A percentile compares a stretch with the other conserved stretches of the same genome.
Evolutionary conservation across 1,140 invertebrate species (phyloP).

Genomic region (Maconellicoccus hirsutus): DNA sequence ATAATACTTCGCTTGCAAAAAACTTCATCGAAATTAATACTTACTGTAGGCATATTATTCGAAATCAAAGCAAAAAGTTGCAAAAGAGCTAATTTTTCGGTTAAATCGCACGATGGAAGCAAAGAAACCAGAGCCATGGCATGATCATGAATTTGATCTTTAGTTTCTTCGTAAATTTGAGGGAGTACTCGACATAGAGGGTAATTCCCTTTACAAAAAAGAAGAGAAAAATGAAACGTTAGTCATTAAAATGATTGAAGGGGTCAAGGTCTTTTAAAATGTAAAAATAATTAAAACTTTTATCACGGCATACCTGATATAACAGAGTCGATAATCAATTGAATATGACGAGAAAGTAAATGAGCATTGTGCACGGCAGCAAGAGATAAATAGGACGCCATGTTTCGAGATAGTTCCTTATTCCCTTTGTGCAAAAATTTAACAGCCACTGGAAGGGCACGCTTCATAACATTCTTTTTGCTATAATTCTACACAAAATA

Average conservation of each 20-base stretch:
- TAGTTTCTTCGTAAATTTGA: constrained; percentile 75
- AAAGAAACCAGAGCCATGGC: constrained; percentile 67
- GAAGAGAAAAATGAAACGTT: too few relatives aligned
- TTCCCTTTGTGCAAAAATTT: constrained; percentile 85
- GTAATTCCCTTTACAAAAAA: constrained; percentile 56
- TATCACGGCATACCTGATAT: constrained; percentile 53
- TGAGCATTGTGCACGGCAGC: constrained; percentile 84
- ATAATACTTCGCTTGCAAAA: neutral
- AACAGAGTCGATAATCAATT: constrained; percentile 79
- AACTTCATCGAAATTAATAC: constrained; percentile 27
- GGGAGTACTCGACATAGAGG: constrained; percentile 70
- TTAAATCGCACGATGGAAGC: constrained; percentile 63
- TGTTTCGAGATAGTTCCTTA: constrained; percentile 72
- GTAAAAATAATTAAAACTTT: neutral
- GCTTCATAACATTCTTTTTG: constrained; percentile 76
- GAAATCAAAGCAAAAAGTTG: constrained; percentile 69
- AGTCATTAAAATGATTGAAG: neutral
- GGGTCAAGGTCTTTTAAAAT: neutral
- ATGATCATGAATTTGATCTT: constrained; percentile 70
- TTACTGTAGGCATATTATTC: constrained; percentile 59
- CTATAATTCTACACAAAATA: constrained; percentile 87
- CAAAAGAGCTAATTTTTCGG: constrained; percentile 71
- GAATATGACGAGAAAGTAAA: constrained; percentile 69
- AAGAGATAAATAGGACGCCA: constrained; percentile 80
- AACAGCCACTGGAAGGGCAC: constrained; percentile 77